Percentiles rank a stretch among this genome's conserved stretches.
phyloP scores from a whole-genome alignment of 2,113 vertebrate species.

The Pardalotus punctatus region DNA sequence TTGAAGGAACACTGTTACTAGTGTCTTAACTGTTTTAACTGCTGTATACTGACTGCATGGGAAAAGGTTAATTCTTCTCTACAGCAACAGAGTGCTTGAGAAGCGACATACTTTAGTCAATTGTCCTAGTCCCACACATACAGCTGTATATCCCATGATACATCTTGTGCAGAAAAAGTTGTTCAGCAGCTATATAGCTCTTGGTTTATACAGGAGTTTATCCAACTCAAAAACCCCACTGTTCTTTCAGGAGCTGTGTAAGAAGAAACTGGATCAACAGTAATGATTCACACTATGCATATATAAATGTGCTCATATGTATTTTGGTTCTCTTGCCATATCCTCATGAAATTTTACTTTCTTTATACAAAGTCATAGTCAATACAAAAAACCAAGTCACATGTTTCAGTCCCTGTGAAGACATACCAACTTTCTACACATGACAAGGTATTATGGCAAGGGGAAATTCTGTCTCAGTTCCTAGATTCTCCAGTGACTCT shows the following conservation, averaged over 20 bases:
- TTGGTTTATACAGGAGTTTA: neutral
- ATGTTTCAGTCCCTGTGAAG: neutral
- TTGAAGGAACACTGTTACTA: neutral
- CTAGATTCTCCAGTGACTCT: neutral
- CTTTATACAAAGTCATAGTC: neutral
- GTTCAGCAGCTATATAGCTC: neutral
- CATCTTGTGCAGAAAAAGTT: neutral
- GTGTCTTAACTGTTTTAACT: neutral
- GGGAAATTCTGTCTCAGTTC: neutral
- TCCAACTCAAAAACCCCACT: neutral
- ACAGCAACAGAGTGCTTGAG: neutral
- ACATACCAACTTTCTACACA: neutral
- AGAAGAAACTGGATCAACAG: neutral
- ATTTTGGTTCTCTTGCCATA: neutral
- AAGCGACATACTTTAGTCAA: neutral
- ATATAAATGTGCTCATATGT: fast-evolving
- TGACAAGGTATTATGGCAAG: neutral
- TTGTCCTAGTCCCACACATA: no score
- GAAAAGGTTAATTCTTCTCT: neutral
- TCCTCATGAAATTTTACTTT: neutral
- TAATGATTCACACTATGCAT: neutral
- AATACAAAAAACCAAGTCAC: neutral
- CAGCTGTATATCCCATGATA: neutral
- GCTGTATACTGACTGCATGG: neutral
- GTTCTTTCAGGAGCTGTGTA: neutral